A percentile compares a stretch with the other conserved stretches of the same genome.
These are phyloP conservation scores for Tenthredo amoena DNA, from an alignment of 2,888 invertebrate species.

Conservation along the genomic window DNA sequence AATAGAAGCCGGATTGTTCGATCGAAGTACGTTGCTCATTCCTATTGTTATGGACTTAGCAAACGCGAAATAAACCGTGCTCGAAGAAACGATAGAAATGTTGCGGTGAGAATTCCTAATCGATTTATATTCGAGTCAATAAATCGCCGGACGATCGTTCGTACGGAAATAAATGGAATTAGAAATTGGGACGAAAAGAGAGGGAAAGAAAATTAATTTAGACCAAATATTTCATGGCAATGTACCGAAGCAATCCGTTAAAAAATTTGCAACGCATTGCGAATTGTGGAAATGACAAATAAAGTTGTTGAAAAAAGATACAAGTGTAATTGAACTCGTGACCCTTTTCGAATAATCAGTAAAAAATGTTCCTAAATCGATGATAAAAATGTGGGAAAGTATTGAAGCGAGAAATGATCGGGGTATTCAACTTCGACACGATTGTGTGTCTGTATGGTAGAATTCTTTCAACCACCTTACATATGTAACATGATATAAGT, in stretches of 20 bases:
- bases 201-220: neutral
- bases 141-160: neutral
- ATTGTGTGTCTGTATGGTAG: neutral
- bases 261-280: neutral
- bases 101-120: neutral
- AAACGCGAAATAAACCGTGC: neutral
- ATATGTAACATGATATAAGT: neutral
- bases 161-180: neutral
- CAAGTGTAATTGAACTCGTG: neutral
- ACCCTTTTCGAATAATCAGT: neutral
- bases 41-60: conserved; percentile 3
- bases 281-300: neutral
- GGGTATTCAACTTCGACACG: neutral
- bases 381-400: neutral
- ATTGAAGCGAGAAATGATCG: neutral
- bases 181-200: neutral
- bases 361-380: neutral
- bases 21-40: neutral
- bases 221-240: neutral
- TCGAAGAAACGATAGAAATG: neutral
- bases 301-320: neutral
- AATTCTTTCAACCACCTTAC: neutral
- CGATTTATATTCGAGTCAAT: neutral
- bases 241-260: neutral
- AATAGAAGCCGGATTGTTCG: neutral